Evolutionary conservation across 2,888 invertebrate species (phyloP), one percentile per base, ranked within the genome.

Genomic region (Agrotis segetum): DNA sequence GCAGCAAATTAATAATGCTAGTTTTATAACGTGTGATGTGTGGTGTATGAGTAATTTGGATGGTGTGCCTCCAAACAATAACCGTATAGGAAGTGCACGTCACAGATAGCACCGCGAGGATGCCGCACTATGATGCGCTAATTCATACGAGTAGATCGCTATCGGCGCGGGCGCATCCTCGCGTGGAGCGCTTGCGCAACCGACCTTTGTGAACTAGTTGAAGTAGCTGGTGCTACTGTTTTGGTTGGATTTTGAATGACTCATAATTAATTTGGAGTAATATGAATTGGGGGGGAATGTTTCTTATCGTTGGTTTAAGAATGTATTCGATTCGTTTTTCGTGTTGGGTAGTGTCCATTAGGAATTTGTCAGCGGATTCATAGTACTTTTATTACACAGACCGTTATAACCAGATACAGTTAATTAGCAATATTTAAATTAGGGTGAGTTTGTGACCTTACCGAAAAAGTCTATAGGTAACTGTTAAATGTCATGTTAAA

Each of bases 91-190:
- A 85, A 85, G 78, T 46, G 47, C 62, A 65, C 76, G 75, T 84
- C 81, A 83, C 34, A 81, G 78, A 76, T 82, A 77, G 59, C 64
- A 67, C 34, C 47, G 62, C 60, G 79, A 76, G 86, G 84, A 75
- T 79, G 59, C 71, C 68, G 40, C 64, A 55, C 69, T 71, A 74
- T 70, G 77, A 77, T 84, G 84, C 84, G 81, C 84, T 85, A 84
- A 82, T 84, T 81, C 74, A 77, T 74, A 56, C 3, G n/a, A 56
- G 56, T 56, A 82, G 85, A 86, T 86, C 78, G 72, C 75, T 84
- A 86, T 86, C 85, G 14, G 47, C 49, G 74, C 78, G 71, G 67
- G 74, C 61, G 66, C 79, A 85, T 85, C 84, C 86, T 84, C 79
- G 71, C 47, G 70, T 55, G 77, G 69, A 34, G 34, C 74, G 76